These are phyloP conservation scores for Leptinotarsa juncta DNA, from an alignment of 2,888 invertebrate species.

Conservation along the genomic window DNA sequence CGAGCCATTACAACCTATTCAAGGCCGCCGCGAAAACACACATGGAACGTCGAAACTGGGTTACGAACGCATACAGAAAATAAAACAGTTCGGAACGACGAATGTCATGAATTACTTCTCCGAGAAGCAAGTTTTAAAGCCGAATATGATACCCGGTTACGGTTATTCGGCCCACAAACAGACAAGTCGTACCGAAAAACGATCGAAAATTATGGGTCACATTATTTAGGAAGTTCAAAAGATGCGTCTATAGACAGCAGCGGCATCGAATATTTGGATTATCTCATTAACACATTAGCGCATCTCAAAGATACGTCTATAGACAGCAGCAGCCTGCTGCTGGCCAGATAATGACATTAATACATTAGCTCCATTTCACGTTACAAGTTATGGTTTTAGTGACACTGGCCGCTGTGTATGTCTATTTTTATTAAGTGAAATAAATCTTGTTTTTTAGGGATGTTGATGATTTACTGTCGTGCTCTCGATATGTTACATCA, in stretches of 20 bases:
- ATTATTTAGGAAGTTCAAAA: not conserved
- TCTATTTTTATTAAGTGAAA: too few species aligned
- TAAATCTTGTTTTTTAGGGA: too few species aligned
- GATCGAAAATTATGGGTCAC: not conserved
- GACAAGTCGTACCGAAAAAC: not conserved
- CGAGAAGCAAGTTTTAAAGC: not conserved
- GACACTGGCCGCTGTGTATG: too few species aligned
- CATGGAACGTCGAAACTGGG: slow-evolving; percentile 33
- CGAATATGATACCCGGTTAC: not conserved
- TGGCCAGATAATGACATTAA: too few species aligned
- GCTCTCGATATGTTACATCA: too few species aligned
- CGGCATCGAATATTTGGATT: not conserved
- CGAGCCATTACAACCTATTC: slow-evolving; percentile 27
- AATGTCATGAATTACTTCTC: slow-evolving; percentile 11
- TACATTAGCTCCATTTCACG: too few species aligned
- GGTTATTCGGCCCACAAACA: slow-evolving; percentile 1
- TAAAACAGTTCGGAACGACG: not conserved
- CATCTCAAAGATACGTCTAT: not conserved
- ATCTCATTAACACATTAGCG: too few species aligned
- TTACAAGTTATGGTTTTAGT: too few species aligned
- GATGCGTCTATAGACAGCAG: not conserved
- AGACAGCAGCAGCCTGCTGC: not conserved
- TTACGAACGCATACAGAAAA: slow-evolving; percentile 31
- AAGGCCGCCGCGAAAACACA: slow-evolving; percentile 37
- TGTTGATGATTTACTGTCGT: too few species aligned